phyloP scores from a whole-genome alignment of 2,888 invertebrate genomes.

The Pseudococcus viburni region DNA sequence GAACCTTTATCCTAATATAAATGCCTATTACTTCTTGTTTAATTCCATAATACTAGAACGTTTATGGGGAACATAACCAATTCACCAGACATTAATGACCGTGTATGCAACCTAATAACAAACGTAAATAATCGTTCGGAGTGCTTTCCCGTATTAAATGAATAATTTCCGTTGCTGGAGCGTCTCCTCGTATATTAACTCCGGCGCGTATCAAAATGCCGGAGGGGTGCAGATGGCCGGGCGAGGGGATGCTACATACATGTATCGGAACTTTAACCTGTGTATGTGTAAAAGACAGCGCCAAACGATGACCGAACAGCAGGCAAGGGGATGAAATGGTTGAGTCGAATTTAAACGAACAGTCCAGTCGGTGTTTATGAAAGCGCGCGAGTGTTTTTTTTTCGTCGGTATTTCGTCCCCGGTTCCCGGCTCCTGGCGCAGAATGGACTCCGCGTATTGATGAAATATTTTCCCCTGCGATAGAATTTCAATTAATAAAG shows the following conservation, averaged over 20 bases:
- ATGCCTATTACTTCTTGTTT: conserved; percentile 58
- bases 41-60: conserved; percentile 58
- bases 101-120: conserved; percentile 57
- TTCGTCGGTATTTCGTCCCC: background rate
- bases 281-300: background rate
- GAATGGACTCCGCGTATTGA: conserved; percentile 3
- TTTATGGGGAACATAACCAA: conserved; percentile 57
- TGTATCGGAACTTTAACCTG: conserved; percentile 19
- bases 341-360: conserved; percentile 38
- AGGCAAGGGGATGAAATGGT: background rate
- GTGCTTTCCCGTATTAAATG: conserved; percentile 57
- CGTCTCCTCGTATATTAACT: conserved; percentile 57
- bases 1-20: conserved; percentile 58
- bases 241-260: background rate
- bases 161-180: conserved; percentile 51
- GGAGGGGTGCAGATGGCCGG: background rate
- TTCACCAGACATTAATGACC: conserved; percentile 58
- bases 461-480: conserved; percentile 49
- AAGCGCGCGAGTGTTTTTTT: background rate
- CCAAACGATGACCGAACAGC: background rate
- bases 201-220: conserved; percentile 33
- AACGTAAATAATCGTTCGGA: conserved; percentile 58
- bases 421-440: background rate
- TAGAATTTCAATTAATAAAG: conserved; percentile 56
- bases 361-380: conserved; percentile 50